phyloP scores from a whole-genome alignment of 2,797 vertebrate genomes.

The Myoxocephalus aenaeus region DNA sequence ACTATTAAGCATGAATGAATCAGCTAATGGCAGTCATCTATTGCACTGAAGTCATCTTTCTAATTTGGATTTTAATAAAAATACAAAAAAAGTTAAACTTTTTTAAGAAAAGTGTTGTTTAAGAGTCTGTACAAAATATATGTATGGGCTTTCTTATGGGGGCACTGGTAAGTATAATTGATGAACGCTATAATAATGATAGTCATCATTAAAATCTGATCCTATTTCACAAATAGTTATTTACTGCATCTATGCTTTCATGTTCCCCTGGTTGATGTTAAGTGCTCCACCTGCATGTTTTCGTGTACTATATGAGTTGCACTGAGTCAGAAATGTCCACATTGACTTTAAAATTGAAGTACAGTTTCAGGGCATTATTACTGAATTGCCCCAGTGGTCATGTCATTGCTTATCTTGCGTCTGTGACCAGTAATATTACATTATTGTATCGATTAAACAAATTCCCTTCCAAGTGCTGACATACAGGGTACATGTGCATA shows the following conservation, averaged over 20 bases:
- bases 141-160: neutral
- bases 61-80: neutral
- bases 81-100: neutral
- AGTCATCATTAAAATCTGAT: neutral
- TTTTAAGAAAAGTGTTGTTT: neutral
- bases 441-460: slow-evolving; percentile 5
- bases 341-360: slow-evolving; percentile 5
- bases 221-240: neutral
- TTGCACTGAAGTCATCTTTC: neutral
- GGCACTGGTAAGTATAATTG: neutral
- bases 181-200: neutral
- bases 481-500: neutral
- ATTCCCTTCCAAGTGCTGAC: slow-evolving; percentile 10
- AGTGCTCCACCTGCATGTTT: neutral
- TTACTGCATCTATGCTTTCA: neutral
- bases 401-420: neutral
- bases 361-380: slow-evolving; percentile 1
- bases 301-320: neutral
- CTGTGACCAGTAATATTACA: slow-evolving; percentile 2
- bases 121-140: neutral
- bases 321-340: neutral
- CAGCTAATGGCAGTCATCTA: neutral
- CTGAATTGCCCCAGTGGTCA: neutral
- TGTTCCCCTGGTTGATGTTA: neutral
- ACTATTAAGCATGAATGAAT: neutral